phyloP scores from a whole-genome alignment of 2,113 vertebrate species.

The Connochaetes taurinus region DNA sequence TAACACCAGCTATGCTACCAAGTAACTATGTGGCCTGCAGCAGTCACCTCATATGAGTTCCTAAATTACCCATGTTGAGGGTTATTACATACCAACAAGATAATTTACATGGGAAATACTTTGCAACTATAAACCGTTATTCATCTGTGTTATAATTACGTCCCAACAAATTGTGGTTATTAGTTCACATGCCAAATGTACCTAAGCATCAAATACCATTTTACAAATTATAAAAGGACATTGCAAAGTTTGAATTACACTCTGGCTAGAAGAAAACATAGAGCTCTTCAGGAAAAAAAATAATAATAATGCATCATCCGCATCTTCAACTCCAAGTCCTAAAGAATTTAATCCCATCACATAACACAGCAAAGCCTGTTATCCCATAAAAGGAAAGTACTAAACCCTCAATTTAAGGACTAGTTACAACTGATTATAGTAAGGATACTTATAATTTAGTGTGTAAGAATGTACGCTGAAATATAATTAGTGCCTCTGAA shows the following conservation, averaged over 20 bases:
- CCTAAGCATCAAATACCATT: background rate
- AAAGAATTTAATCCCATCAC: constrained; percentile 74
- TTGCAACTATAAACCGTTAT: background rate
- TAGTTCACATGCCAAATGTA: background rate
- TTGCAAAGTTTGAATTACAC: constrained; percentile 52
- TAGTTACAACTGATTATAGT: constrained; percentile 80
- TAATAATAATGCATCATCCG: background rate
- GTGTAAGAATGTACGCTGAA: constrained; percentile 75
- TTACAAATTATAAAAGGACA: constrained; percentile 41
- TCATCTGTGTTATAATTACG: background rate
- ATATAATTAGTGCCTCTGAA: constrained; percentile 79
- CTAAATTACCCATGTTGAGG: background rate
- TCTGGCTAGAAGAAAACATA: constrained; percentile 16
- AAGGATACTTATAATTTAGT: constrained; percentile 76
- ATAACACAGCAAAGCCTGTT: constrained; percentile 73
- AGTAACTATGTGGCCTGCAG: background rate
- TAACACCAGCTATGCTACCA: background rate
- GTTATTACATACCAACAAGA: constrained; percentile 17
- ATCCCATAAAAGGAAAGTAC: constrained; percentile 69
- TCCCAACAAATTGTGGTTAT: constrained; percentile 15
- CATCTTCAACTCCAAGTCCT: constrained; percentile 46
- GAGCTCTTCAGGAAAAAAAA: background rate
- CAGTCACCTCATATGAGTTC: background rate
- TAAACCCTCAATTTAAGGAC: constrained; percentile 74
- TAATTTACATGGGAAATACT: background rate